phyloP scores from a whole-genome alignment of 1,140 invertebrate genomes.

The Drepana arcuata region DNA sequence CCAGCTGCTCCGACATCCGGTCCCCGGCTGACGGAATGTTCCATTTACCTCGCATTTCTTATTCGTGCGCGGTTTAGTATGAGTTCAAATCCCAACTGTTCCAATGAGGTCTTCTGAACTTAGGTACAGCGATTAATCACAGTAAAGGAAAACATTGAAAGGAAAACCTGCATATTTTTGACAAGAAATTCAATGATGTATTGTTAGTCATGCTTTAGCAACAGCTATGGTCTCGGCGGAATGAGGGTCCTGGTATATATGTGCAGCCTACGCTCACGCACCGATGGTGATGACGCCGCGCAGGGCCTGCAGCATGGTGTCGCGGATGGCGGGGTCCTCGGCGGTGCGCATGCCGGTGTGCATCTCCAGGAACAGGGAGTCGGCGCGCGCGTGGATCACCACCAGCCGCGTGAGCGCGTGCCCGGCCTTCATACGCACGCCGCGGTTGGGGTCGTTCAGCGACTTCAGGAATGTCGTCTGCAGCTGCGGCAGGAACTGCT shows the following conservation, averaged over 20 bases:
- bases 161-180: no score
- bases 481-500: conserved; percentile 97
- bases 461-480: conserved; percentile 98
- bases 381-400: conserved; percentile 89
- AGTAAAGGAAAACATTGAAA: no score
- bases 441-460: conserved; percentile 88
- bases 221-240: no score
- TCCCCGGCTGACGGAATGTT: conserved; percentile 88
- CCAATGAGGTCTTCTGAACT: no score
- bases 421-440: conserved; percentile 92
- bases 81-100: no score
- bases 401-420: conserved; percentile 90
- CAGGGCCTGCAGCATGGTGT: conserved; percentile 93
- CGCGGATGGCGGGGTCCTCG: conserved; percentile 88
- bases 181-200: no score
- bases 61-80: no score
- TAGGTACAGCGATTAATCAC: no score
- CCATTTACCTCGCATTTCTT: no score
- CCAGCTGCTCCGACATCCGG: conserved; percentile 89
- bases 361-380: conserved; percentile 92
- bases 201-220: no score
- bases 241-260: no score
- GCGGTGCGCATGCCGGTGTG: conserved; percentile 88
- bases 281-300: conserved; percentile 86
- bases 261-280: no score